phyloP scores from a whole-genome alignment of 2,888 invertebrate genomes.

The Temnothorax rugatulus region DNA sequence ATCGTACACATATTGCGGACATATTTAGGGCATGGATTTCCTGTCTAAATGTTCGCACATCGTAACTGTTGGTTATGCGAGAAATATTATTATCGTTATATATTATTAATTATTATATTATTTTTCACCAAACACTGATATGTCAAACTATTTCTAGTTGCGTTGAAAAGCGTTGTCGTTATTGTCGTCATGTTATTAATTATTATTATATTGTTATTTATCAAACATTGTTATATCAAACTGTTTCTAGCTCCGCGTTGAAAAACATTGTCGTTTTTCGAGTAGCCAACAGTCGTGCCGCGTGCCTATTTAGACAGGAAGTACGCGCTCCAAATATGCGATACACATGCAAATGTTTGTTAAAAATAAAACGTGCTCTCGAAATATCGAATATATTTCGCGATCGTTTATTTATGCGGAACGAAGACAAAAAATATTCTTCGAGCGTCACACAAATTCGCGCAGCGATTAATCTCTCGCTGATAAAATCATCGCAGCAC shows the following conservation, averaged over 20 bases:
- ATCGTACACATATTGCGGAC: neutral
- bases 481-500: neutral
- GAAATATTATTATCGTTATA: neutral
- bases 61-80: neutral
- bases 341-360: neutral
- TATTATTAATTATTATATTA: neutral
- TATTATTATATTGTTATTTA: neutral
- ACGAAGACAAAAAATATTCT: slow-evolving; percentile 14
- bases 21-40: neutral
- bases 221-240: neutral
- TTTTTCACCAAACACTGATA: neutral
- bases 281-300: neutral
- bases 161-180: neutral
- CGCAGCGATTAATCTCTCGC: neutral
- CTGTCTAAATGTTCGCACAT: neutral
- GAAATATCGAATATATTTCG: slow-evolving; percentile 1
- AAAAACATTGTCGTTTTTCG: neutral
- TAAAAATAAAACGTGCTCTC: neutral
- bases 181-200: neutral
- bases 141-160: neutral
- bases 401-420: slow-evolving; percentile 6
- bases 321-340: neutral
- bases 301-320: neutral
- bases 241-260: neutral
- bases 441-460: slow-evolving; percentile 18